Evolutionary conservation across 1,140 invertebrate genomes (phyloP), one percentile per base, ranked within the genome.

Genomic region (Aphis gossypii): DNA sequence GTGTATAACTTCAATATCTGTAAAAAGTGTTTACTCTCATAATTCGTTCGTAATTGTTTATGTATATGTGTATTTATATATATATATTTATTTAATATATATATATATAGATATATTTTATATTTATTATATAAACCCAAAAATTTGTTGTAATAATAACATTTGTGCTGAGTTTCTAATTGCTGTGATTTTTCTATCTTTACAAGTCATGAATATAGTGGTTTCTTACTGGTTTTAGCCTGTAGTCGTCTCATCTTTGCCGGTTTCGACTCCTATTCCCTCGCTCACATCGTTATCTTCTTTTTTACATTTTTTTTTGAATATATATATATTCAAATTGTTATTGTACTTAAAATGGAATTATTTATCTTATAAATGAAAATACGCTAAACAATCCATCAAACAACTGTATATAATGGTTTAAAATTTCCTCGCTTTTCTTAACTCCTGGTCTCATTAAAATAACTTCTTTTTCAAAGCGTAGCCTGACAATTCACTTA

Each of bases 321-420:
- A 51, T 20, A 51, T 51, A 92, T 83, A 35, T 88, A 30, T 68
- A 68, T 60, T 8, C 38, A 90, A 90, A 68, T 60, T 90, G 25
- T 93, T 83, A 92, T 54, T 93, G 92, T 93, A 93, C 92, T 93
- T 93, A 93, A 44, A 54, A 93, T 92, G n/a, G 35, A 54, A 54
- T 84, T 48, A 82, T 92, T 38, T 92, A 35, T 38, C 30, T 91
- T 46, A 46, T 90, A 14, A 90, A 68, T 76, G 38, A 68, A 46
- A 44, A 68, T 35, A 48, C 11, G 21, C 14, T 82, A 30, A 23
- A n/a, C 86, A 54, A 54, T 89, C 23, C 8, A 51, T 82, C 21
- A 7, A 91, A 76, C 30, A 82, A 90, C 38, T 44, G n/a, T 83
- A 35, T 9, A 14, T 54, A 3, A 38, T 56, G 21, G 23, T 41